Evolutionary conservation across 2,888 invertebrate species (phyloP).

Genomic region (Trimorus sp.): DNA sequence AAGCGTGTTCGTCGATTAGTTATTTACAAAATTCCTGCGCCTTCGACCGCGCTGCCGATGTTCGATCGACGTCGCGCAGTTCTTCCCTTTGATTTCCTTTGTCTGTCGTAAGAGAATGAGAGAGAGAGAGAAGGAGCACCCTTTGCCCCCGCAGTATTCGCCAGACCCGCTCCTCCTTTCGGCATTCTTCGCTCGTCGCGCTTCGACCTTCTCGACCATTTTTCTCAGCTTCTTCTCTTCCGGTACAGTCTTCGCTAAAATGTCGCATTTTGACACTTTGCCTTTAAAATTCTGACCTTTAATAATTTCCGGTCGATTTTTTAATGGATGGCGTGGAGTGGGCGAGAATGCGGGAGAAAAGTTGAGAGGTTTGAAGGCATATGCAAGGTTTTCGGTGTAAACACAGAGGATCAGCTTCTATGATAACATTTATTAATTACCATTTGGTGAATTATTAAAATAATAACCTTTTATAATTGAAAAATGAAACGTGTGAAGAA

Average conservation of each 20-base stretch:
- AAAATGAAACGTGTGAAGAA: no score
- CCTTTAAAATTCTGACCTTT: background rate
- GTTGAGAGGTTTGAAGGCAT: no score
- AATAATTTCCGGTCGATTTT: no score
- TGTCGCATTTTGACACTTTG: constrained; percentile 10
- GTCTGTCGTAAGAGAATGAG: constrained; percentile 65
- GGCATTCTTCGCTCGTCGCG: constrained; percentile 63
- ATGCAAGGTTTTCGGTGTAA: no score
- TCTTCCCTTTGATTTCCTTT: constrained; percentile 72
- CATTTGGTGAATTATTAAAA: no score
- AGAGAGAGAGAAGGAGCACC: constrained; percentile 59
- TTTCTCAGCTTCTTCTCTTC: constrained; percentile 70
- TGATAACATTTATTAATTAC: no score
- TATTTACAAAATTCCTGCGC: constrained; percentile 38
- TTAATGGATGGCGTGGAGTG: no score
- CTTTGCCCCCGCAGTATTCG: constrained; percentile 65
- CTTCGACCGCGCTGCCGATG: constrained; percentile 34
- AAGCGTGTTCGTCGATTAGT: constrained; percentile 33
- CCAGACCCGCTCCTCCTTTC: constrained; percentile 60
- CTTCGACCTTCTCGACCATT: constrained; percentile 67
- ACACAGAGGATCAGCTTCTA: no score
- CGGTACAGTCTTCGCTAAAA: constrained; percentile 73
- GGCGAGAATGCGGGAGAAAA: no score
- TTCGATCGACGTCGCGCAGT: constrained; percentile 51
- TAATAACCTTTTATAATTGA: no score